Evolutionary conservation across 1,140 invertebrate genomes (phyloP), one percentile per base, ranked within the genome.

Genomic region (Microplitis mediator): DNA sequence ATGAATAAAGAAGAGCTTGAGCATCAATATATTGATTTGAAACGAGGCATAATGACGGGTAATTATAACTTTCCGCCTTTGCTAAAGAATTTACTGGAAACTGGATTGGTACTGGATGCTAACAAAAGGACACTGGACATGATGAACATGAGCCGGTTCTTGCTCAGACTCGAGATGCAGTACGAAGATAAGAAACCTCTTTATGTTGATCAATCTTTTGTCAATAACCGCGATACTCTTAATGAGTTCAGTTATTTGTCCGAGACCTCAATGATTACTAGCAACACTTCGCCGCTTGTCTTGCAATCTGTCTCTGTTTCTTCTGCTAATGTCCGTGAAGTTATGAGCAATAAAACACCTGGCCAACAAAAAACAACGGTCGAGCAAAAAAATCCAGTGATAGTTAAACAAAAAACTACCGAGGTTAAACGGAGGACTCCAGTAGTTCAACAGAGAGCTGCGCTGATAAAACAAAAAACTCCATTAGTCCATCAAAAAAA

Each of bases 81-180:
- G 0, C 63, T 84, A 4, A 64, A 76, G 13, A 81, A 79, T 52
- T 69, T 84, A 58, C 32, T 84, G 14, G 80, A 83, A 23, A 76
- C 72, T 65, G 83, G 80, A 68, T 68, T 84, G 1, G 76, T 80
- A 66, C 13, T 81, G 23, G 78, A 84, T 32, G 61, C 71, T 6
- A 60, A 66, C 4, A 84, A 80, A 67, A 78, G 82, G 68, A 80
- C 76, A 3, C 36, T 84, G 4, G 79, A 81, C 39, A 83, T 84
- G 79, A 78, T 78, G 11, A 78, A 77, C 62, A 80, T 82, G 72
- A 75, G 77, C 39, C 76, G 77, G 71, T 80, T 78, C 60, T 75
- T 84, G 56, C 79, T 81, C 34, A 76, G 76, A 45, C 71, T 84
- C 3, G 79, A 83, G 77, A 75, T 82, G 66, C 76, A 81, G 60